Evolutionary conservation across 2,113 vertebrate genomes (phyloP), one percentile per base, ranked within the genome.

Genomic region (Chaenocephalus aceratus): DNA sequence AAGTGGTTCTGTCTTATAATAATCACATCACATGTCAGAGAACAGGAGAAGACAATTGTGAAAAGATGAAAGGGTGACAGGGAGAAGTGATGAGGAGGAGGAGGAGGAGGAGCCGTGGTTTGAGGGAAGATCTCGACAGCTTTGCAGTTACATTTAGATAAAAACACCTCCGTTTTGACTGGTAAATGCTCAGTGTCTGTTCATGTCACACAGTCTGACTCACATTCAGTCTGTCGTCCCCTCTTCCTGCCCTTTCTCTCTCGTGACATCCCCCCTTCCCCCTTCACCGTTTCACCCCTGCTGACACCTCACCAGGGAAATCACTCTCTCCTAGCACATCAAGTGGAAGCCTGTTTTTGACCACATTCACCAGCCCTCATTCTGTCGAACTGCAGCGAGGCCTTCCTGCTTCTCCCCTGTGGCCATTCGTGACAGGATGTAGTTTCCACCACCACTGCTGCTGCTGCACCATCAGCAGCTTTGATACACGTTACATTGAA

Each of bases 281-380:
- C 21, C 21, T 21, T 21, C 21, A 56, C 18, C 64, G 15, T 52
- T 48, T 60, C 68, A 53, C 9, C 52, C n/a, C 70, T 70, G 48
- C 23, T 56, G 65, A 86, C 65, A 63, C 45, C 48, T 66, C 70
- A 46, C 73, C 48, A 69, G 72, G 79, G 75, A 80, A 87, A 86
- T 87, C 77, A 67, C 34, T 34, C 12, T 65, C 64, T 62, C 9
- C 44, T 2, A 34, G 12, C 65, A 64, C 84, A 46, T 63, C 61
- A 49, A 6, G 72, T 66, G 67, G 45, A 51, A 78, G 6, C 26
- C n/a, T 5, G 0, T 78, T 66, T 11, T 30, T 65, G 15, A 44
- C 26, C 54, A 53, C 64, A 63, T 77, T 77, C 14, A 54, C 48
- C 30, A 18, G 3, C 44, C 2, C 21, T 46, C 12, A 21, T 5